phyloP scores from a whole-genome alignment of 2,888 invertebrate genomes.

The Zonitis immaculata region DNA sequence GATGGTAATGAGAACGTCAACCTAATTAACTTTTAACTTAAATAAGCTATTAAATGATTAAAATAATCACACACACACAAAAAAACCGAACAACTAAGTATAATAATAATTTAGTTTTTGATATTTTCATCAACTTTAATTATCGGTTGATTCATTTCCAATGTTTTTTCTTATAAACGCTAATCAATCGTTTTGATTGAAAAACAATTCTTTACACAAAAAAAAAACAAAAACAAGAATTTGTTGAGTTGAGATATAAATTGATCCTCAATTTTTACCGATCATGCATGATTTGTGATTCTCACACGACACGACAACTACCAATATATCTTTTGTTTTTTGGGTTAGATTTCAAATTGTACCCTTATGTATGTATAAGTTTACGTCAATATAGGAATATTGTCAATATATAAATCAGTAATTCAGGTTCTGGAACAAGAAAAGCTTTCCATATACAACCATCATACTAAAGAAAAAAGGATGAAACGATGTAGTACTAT shows the following conservation, averaged over 20 bases:
- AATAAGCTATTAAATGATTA: constrained; percentile 6
- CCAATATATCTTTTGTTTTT: neutral
- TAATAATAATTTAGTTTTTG: neutral
- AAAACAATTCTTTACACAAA: neutral
- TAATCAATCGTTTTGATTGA: constrained; percentile 1
- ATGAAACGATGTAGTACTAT: constrained; percentile 24
- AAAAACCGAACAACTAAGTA: too few relatives aligned
- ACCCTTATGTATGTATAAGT: neutral
- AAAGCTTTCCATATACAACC: constrained; percentile 33
- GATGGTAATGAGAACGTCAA: constrained; percentile 4
- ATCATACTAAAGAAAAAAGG: constrained; percentile 30
- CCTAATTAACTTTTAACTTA: constrained; percentile 8
- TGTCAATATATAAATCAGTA: constrained; percentile 36
- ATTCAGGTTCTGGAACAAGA: constrained; percentile 31
- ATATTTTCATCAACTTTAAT: constrained; percentile 9
- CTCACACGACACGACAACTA: constrained; percentile 1
- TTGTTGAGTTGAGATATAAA: neutral
- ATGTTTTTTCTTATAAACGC: constrained; percentile 9
- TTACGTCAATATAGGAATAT: constrained; percentile 23
- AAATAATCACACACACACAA: too few relatives aligned
- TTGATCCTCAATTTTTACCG: neutral
- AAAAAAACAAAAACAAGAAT: neutral
- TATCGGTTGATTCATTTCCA: constrained; percentile 8
- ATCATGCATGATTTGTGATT: constrained; percentile 1
- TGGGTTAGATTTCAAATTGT: neutral